Conservation (phyloP, 2,888 invertebrate genomes). For the Zonitis immaculata region DNA sequence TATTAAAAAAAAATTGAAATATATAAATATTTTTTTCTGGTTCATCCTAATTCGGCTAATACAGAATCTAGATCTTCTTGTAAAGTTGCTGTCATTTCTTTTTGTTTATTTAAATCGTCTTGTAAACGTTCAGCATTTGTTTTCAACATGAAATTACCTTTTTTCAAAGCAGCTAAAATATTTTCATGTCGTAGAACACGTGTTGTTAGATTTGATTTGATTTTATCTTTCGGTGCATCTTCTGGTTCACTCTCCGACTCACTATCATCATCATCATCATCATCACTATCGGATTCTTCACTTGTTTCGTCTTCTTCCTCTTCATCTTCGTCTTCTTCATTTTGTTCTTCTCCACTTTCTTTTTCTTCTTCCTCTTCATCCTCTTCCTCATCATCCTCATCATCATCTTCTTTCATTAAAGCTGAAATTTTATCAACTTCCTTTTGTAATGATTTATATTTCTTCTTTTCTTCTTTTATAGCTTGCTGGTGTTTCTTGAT, state of each 20-base stretch:
- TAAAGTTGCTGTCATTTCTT: conserved; percentile 69
- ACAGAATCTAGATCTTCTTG: conserved; percentile 84
- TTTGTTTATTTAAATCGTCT: conserved; percentile 78
- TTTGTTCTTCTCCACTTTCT: conserved; percentile 55
- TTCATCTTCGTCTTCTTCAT: conserved; percentile 57
- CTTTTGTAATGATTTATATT: conserved; percentile 76
- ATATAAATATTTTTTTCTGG: too few relatives aligned
- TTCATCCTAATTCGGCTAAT: conserved; percentile 75
- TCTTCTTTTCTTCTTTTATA: conserved; percentile 74
- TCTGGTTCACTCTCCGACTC: conserved; percentile 60
- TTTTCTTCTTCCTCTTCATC: conserved; percentile 59
- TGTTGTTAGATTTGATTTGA: conserved; percentile 61
- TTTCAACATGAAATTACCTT: conserved; percentile 81
- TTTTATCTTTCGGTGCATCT: conserved; percentile 63
- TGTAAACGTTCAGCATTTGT: conserved; percentile 83
- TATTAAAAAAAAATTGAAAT: background rate
- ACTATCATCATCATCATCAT: conserved; percentile 58
- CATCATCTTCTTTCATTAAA: conserved; percentile 75
- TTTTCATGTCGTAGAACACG: conserved; percentile 73
- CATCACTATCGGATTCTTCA: conserved; percentile 62
- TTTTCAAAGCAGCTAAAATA: conserved; percentile 73
- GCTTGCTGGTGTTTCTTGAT: conserved; percentile 76
- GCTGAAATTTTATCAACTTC: conserved; percentile 90
- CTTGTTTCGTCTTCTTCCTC: conserved; percentile 49
- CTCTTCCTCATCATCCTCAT: conserved; percentile 62